phyloP scores from a whole-genome alignment of 2,113 vertebrate genomes.

The Sula dactylatra region DNA sequence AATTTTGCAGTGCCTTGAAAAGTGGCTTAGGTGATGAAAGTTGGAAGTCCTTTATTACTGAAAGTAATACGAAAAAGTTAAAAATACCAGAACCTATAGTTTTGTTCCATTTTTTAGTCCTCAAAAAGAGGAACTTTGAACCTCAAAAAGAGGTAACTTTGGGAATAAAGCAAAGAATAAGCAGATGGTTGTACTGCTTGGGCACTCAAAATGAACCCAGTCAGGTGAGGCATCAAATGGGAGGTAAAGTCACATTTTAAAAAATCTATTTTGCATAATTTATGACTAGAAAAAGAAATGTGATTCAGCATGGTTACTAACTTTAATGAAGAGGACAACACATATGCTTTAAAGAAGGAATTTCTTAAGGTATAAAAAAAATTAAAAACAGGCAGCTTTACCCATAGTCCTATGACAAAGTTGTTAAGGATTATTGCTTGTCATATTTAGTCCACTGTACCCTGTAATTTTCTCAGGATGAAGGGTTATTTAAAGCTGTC shows the following conservation, averaged over 20 bases:
- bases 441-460: neutral
- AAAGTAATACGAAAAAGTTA: neutral
- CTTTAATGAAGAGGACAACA: neutral
- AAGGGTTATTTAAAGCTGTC: constrained; percentile 22
- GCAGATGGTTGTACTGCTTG: neutral
- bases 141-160: neutral
- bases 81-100: neutral
- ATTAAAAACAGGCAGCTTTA: neutral
- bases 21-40: neutral
- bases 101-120: neutral
- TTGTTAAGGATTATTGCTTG: neutral
- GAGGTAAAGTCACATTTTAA: neutral
- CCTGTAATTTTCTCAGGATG: constrained; percentile 24
- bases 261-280: neutral
- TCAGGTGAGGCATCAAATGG: neutral
- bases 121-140: neutral
- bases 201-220: neutral
- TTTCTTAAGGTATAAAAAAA: neutral
- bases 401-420: neutral
- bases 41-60: neutral
- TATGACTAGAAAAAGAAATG: neutral
- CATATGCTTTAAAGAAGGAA: neutral
- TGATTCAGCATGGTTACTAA: neutral
- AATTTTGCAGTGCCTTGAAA: neutral
- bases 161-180: neutral